Percentiles rank a stretch among this genome's conserved stretches.
Conservation (phyloP, 2,888 invertebrate genomes). For the Pardosa pseudoannulata region DNA sequence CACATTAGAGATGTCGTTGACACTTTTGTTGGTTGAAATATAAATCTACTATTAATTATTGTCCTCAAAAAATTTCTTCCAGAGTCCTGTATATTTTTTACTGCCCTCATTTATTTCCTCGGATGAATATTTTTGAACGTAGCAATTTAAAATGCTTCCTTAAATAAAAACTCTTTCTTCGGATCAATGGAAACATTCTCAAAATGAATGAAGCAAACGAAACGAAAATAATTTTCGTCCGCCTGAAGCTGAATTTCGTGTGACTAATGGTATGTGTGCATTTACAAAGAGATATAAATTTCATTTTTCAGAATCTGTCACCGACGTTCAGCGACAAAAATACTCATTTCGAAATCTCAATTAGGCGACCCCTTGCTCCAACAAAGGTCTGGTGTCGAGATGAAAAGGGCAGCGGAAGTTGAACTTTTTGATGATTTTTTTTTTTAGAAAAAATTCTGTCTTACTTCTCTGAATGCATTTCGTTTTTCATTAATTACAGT, state of each 20-base stretch:
- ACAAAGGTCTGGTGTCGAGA: background rate
- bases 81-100: too few relatives aligned
- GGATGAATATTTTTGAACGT: too few relatives aligned
- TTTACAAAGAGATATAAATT: background rate
- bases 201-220: too few relatives aligned
- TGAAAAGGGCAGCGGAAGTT: background rate
- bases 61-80: too few relatives aligned
- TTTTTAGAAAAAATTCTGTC: background rate
- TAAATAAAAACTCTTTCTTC: too few relatives aligned
- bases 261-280: background rate
- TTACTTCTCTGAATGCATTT: background rate
- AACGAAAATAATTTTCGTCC: too few relatives aligned
- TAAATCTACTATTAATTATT: too few relatives aligned
- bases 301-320: background rate
- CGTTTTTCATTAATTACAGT: background rate
- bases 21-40: too few relatives aligned
- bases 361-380: background rate
- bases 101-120: too few relatives aligned
- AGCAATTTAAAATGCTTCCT: too few relatives aligned
- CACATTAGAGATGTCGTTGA: too few relatives aligned
- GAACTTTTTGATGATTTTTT: background rate
- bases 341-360: constrained; percentile 3
- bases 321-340: background rate
- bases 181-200: too few relatives aligned
- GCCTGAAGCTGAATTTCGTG: background rate